A percentile compares a stretch with the other conserved stretches of the same genome.
phyloP scores from a whole-genome alignment of 2,113 vertebrate species.

The Sus scrofa region DNA sequence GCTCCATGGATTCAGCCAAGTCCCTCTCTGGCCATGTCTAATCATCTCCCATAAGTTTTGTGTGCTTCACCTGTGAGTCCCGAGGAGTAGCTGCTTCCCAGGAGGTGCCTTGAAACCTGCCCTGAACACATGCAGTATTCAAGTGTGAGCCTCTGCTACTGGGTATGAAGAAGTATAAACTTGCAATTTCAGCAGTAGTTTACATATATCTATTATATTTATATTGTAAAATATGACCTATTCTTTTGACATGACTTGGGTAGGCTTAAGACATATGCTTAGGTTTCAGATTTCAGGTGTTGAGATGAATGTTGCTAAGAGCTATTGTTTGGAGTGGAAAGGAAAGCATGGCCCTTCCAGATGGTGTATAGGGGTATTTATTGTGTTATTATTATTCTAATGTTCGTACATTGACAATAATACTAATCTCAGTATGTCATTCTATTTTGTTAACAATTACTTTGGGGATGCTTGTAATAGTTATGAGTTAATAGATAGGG shows the following conservation, averaged over 20 bases:
- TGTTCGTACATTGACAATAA: background rate
- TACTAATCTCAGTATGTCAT: slow-evolving; percentile 12
- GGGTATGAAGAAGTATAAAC: background rate
- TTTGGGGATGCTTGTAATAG: background rate
- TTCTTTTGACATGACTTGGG: background rate
- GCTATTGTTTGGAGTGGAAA: background rate
- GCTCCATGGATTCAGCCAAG: background rate
- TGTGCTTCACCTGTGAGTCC: background rate
- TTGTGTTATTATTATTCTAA: background rate
- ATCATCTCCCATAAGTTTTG: background rate
- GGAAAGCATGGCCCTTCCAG: background rate
- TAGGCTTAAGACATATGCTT: background rate
- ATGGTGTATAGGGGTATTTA: background rate
- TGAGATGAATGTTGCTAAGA: background rate
- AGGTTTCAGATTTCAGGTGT: slow-evolving; percentile 6
- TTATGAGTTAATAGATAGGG: background rate
- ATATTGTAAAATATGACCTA: background rate
- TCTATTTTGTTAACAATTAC: slow-evolving; percentile 44
- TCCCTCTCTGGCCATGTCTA: background rate
- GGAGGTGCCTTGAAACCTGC: background rate
- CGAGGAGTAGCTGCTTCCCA: background rate
- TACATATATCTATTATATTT: background rate
- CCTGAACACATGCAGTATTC: background rate
- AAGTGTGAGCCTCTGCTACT: background rate
- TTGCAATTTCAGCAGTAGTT: slow-evolving; percentile 13